Conservation (phyloP, 2,888 invertebrate genomes). For the Epirrhoe alternata region DNA sequence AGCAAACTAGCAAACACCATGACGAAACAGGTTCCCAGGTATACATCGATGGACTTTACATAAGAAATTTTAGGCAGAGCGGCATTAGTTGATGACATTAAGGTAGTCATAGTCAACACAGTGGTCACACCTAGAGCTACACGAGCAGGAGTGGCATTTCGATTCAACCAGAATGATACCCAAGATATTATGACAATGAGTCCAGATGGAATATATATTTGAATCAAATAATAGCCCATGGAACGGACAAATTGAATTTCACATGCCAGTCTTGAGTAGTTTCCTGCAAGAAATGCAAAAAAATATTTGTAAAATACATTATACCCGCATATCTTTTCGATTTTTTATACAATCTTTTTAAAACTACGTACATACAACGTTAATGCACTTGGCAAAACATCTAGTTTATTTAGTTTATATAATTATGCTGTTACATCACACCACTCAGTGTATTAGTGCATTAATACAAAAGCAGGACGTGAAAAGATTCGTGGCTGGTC, state of each 20-base stretch:
- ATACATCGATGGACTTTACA: slow-evolving; percentile 98
- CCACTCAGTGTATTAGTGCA: slow-evolving; percentile 81
- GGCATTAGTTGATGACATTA: slow-evolving; percentile 98
- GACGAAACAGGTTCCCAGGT: slow-evolving; percentile 98
- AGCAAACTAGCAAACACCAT: slow-evolving; percentile 99
- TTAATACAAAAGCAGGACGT: slow-evolving; percentile 83
- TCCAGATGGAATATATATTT: slow-evolving; percentile 99
- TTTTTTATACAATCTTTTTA: background rate
- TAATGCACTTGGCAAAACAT: slow-evolving; percentile 49
- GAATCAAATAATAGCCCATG: slow-evolving; percentile 99
- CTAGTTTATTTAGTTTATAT: slow-evolving; percentile 27
- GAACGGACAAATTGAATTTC: slow-evolving; percentile 98
- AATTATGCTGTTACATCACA: slow-evolving; percentile 57
- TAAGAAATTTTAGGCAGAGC: slow-evolving; percentile 99
- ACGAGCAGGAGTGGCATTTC: slow-evolving; percentile 97
- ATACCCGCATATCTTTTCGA: background rate
- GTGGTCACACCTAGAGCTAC: slow-evolving; percentile 97
- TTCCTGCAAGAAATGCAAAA: slow-evolving; percentile 87
- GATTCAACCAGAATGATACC: slow-evolving; percentile 98
- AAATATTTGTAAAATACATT: slow-evolving; percentile 6
- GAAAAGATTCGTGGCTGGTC: slow-evolving; percentile 77
- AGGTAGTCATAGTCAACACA: slow-evolving; percentile 98
- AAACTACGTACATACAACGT: slow-evolving; percentile 18
- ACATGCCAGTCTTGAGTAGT: slow-evolving; percentile 97
- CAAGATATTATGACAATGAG: slow-evolving; percentile 98